A percentile compares a stretch with the other conserved stretches of the same genome.
Conservation (phyloP, 2,888 invertebrate species). For the Drosophila atroscutellata region DNA sequence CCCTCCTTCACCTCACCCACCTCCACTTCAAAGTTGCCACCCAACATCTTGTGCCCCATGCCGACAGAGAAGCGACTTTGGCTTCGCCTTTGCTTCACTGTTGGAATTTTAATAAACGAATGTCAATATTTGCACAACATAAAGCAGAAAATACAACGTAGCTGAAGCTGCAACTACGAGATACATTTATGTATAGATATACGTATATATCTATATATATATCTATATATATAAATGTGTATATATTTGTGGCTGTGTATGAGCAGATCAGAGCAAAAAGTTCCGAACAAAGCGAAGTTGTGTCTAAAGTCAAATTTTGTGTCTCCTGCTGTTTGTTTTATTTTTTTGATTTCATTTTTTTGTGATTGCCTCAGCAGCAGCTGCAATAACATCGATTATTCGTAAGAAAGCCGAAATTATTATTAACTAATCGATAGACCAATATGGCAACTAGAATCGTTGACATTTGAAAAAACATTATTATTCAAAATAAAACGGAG, state of each 20-base stretch:
- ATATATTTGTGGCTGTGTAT: background rate
- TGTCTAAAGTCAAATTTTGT: constrained; percentile 40
- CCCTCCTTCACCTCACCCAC: background rate
- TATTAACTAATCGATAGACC: background rate
- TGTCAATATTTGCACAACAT: constrained; percentile 83
- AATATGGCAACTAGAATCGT: background rate
- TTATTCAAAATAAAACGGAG: background rate
- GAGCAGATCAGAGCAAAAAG: constrained; percentile 15
- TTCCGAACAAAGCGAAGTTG: constrained; percentile 12
- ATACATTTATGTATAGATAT: constrained; percentile 38
- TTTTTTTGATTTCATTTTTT: constrained; percentile 29
- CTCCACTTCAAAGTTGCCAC: background rate
- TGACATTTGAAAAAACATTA: background rate
- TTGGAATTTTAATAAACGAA: constrained; percentile 82
- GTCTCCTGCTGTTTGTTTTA: constrained; percentile 57
- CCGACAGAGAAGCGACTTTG: constrained; percentile 49
- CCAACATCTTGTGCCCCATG: constrained; percentile 60
- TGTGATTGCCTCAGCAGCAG: constrained; percentile 38
- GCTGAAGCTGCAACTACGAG: constrained; percentile 54
- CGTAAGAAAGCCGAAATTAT: background rate
- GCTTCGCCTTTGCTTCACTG: constrained; percentile 72
- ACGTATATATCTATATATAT: constrained; percentile 4
- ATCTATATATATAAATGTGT: constrained; percentile 2
- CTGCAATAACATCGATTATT: constrained; percentile 12
- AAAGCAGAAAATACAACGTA: constrained; percentile 72